Conservation (phyloP, 2,797 vertebrate genomes). For the Lindbergichthys nudifrons region DNA sequence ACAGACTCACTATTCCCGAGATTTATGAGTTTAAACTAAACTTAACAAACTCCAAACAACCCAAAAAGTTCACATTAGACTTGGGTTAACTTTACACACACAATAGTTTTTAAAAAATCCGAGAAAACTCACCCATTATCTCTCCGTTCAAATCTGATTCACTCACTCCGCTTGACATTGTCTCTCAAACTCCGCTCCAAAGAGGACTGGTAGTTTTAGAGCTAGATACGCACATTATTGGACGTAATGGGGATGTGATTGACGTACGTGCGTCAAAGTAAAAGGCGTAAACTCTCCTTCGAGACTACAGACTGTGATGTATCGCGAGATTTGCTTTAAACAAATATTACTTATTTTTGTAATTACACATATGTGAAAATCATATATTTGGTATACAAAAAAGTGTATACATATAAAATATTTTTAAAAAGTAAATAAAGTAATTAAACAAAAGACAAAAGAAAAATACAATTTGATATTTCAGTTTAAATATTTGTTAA, state of each 20-base stretch:
- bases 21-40: not conserved
- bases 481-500: no score
- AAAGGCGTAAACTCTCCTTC: slow-evolving; percentile 37
- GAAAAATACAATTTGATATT: no score
- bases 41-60: not conserved
- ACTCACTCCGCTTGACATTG: slow-evolving; percentile 82
- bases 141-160: slow-evolving; percentile 81
- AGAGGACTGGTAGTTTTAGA: slow-evolving; percentile 9
- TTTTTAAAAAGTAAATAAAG: no score
- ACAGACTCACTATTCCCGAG: not conserved
- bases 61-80: not conserved
- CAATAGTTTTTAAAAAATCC: rapidly evolving
- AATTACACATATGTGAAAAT: no score
- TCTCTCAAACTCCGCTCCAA: slow-evolving; percentile 74
- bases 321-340: slow-evolving; percentile 61
- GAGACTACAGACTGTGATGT: slow-evolving; percentile 29
- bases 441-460: no score
- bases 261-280: slow-evolving; percentile 25
- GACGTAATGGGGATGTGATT: slow-evolving; percentile 29
- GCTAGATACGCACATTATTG: slow-evolving; percentile 44
- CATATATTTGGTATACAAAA: no score
- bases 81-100: not conserved
- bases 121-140: slow-evolving; percentile 81
- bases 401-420: no score
- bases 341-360: not conserved